A percentile compares a stretch with the other conserved stretches of the same genome.
Conservation (phyloP, 2,888 invertebrate genomes). For the Seladonia tumulorum region DNA sequence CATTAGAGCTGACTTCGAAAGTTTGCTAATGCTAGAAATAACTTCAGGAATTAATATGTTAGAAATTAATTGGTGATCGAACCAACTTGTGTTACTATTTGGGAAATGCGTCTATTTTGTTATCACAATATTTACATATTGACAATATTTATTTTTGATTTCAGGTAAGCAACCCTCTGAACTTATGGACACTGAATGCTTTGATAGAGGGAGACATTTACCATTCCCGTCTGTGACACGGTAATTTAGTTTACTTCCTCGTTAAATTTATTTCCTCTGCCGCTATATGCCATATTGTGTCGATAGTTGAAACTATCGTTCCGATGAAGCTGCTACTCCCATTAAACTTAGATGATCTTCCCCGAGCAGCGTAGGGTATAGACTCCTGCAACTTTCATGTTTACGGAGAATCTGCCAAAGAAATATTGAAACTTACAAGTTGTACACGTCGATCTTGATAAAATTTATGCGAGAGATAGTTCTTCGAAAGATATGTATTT, state of each 20-base stretch:
- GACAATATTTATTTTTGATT: slow-evolving; percentile 9
- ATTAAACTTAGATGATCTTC: not conserved
- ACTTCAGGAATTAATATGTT: too few relatives aligned
- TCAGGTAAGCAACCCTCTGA: slow-evolving; percentile 37
- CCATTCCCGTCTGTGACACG: not conserved
- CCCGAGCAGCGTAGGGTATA: not conserved
- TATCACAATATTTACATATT: too few relatives aligned
- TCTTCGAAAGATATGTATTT: not conserved
- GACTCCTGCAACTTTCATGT: not conserved
- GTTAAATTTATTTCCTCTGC: not conserved
- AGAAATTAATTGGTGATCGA: too few relatives aligned
- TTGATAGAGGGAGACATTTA: not conserved
- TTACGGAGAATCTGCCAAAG: not conserved
- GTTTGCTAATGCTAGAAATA: too few relatives aligned
- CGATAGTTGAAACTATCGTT: not conserved
- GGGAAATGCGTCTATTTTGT: too few relatives aligned
- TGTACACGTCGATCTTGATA: not conserved
- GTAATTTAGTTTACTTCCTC: not conserved
- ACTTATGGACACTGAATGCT: slow-evolving; percentile 1
- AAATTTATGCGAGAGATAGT: not conserved
- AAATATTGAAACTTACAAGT: not conserved
- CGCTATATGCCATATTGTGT: not conserved
- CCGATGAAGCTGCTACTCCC: not conserved
- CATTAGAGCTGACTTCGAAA: too few relatives aligned
- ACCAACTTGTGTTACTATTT: too few relatives aligned